Evolutionary conservation across 1,140 invertebrate genomes (phyloP).

Genomic region (Wiebesia pumilae): DNA sequence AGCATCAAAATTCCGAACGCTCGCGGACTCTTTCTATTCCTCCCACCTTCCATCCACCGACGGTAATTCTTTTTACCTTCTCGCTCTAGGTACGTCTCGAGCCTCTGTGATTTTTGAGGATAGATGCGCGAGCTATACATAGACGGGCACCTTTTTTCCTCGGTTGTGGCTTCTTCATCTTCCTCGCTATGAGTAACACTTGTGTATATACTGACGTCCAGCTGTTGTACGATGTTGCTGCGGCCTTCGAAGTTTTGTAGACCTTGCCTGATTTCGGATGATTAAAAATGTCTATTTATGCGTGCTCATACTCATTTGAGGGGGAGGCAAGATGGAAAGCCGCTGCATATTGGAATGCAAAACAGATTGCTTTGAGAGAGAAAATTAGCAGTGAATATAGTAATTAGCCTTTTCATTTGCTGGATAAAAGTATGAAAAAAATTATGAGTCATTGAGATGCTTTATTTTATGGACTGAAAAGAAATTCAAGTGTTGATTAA

Average conservation of each 20-base stretch:
- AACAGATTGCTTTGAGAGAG: neutral
- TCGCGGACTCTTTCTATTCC: neutral
- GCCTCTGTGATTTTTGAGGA: constrained; percentile 19
- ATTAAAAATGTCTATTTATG: constrained; percentile 51
- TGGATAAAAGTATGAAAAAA: neutral
- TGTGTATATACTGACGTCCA: neutral
- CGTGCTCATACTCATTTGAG: neutral
- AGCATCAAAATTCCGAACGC: neutral
- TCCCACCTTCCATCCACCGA: neutral
- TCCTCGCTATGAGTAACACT: neutral
- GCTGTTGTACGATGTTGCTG: too few relatives aligned
- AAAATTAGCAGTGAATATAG: constrained; percentile 13
- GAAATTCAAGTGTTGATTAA: neutral
- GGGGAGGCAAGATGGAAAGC: neutral
- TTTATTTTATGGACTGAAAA: neutral
- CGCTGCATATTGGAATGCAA: neutral
- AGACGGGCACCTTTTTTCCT: constrained; percentile 39
- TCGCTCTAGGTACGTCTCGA: constrained; percentile 38
- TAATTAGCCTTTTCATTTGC: constrained; percentile 27
- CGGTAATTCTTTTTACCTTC: constrained; percentile 37
- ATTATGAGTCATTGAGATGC: neutral
- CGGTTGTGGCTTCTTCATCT: neutral
- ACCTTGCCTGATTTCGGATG: constrained; percentile 28
- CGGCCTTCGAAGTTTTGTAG: neutral
- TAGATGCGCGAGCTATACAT: constrained; percentile 2